phyloP scores from a whole-genome alignment of 2,113 vertebrate genomes.

The Colinus virginianus region DNA sequence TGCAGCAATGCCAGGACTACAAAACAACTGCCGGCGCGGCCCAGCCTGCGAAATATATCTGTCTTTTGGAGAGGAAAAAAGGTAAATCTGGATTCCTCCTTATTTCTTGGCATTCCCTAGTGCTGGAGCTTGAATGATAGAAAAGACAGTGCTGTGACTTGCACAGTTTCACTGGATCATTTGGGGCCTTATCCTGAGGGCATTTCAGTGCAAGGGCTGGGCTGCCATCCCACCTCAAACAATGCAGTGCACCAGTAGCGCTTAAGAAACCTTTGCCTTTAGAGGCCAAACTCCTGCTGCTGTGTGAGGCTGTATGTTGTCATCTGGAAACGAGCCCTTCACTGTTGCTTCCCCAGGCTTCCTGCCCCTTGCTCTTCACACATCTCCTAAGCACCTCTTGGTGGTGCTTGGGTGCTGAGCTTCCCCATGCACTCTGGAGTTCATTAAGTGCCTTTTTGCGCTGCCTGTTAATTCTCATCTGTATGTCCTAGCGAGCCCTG shows the following conservation, averaged over 20 bases:
- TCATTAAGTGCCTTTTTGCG: conserved; percentile 4
- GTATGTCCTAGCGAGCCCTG: neutral
- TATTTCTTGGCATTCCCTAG: neutral
- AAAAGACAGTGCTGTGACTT: neutral
- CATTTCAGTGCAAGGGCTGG: neutral
- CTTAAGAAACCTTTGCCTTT: neutral
- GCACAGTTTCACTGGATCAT: neutral
- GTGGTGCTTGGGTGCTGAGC: neutral
- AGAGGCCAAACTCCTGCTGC: neutral
- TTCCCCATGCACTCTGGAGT: neutral
- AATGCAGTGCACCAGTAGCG: accelerated
- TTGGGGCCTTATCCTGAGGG: neutral
- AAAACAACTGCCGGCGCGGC: neutral
- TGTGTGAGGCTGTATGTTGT: neutral
- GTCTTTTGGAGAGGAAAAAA: neutral
- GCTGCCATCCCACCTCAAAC: neutral
- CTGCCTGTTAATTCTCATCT: conserved; percentile 36
- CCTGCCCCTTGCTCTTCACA: neutral
- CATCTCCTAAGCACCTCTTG: neutral
- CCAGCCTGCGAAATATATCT: neutral
- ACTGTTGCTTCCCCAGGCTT: accelerated
- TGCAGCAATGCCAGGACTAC: neutral
- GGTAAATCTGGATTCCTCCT: neutral
- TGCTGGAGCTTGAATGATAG: neutral
- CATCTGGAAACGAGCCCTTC: neutral